Evolutionary conservation across 2,797 vertebrate species (phyloP), one percentile per base, ranked within the genome.

Genomic region (Mormyrops attenuatus): DNA sequence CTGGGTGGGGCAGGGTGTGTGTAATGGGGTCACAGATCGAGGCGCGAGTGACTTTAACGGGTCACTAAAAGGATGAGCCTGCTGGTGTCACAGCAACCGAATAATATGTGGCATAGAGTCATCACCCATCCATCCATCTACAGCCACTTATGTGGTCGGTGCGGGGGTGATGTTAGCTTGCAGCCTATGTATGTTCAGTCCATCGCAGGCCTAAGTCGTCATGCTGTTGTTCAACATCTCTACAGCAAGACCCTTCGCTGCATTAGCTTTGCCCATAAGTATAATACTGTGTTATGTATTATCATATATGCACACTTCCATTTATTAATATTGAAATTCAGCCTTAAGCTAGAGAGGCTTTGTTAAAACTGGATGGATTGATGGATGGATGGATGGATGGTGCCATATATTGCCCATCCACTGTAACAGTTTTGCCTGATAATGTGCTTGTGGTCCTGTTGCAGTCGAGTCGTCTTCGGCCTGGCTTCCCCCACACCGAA

Each of bases 41-140:
- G 89, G 92, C 90, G 90, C 82, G 89, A 90, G 89, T n/a, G 88
- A 92, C 22, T 92, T 85, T n/a, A 91, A 93, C 91, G 92, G 93
- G 90, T 38, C 88, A 47, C 20, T 47, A 26, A 85, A 69, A 69
- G 34, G 34, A 44, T 44, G 34, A 44, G 38, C 34, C 34, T 1
- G 0, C 73, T 44, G 73, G 17, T 17, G 15, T 44, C 73, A 80
- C 17, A 41, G 73, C 73, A 17, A 20, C 17, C 2, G 73, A 44
- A 20, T 80, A 3, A 80, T 80, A 80, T 80, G 5, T 80, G 73
- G 73, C 17, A 38, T 8, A 20, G 38, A 1, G 38, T 80, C 38
- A 17, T 80, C 73, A 80, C 17, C 73, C 17, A 38, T 30, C 26
- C 34, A 44, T 44, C 73, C 13, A 77, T 41, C 69, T 77, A 20